These are phyloP conservation scores for Lamellibrachia satsuma DNA, from an alignment of 2,888 invertebrate species.

Conservation along the genomic window DNA sequence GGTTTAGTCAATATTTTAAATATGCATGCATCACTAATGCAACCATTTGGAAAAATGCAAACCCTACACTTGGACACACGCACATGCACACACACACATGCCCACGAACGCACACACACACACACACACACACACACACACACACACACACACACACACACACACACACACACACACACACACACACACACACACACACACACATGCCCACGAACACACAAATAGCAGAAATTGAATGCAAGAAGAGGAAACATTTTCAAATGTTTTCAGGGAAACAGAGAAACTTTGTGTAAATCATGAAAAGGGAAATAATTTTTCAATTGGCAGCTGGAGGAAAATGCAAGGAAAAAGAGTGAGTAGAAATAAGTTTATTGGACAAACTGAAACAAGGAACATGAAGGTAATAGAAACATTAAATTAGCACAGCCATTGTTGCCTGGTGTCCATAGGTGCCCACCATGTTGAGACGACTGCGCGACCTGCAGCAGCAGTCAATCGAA, in stretches of 20 bases:
- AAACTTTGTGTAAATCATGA: slow-evolving; percentile 14
- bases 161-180: too few species aligned
- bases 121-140: too few species aligned
- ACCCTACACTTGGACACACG: too few species aligned
- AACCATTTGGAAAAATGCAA: too few species aligned
- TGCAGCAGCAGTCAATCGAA: slow-evolving; percentile 67
- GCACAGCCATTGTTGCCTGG: not conserved
- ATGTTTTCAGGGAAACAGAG: not conserved
- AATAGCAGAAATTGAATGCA: not conserved
- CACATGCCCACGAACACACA: too few species aligned
- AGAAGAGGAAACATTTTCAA: not conserved
- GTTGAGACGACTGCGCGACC: slow-evolving; percentile 81
- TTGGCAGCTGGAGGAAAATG: too few species aligned
- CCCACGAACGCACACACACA: too few species aligned
- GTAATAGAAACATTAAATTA: not conserved
- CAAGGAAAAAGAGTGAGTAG: too few species aligned
- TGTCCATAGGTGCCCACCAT: slow-evolving; percentile 77
- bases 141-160: too few species aligned
- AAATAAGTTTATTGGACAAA: too few species aligned
- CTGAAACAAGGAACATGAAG: not conserved
- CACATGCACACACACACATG: too few species aligned
- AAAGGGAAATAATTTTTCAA: slow-evolving; percentile 4
- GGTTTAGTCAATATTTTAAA: not conserved
- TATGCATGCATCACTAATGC: not conserved
- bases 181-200: too few species aligned